phyloP scores from a whole-genome alignment of 2,797 vertebrate genomes.

The Tangara arthus region DNA sequence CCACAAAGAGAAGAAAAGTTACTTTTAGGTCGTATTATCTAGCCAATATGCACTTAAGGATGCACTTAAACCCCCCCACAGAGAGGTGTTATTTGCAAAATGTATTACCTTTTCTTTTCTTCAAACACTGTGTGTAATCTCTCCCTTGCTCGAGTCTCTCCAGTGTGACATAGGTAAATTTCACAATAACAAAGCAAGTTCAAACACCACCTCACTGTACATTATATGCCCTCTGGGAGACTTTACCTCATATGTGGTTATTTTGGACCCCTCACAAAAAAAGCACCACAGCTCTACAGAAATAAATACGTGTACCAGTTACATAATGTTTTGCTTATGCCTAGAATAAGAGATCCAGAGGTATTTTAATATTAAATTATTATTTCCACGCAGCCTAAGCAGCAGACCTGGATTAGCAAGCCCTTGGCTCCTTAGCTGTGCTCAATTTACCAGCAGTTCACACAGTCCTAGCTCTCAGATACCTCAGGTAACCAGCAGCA shows the following conservation, averaged over 20 bases:
- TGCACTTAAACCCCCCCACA: conserved; percentile 56
- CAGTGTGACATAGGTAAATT: conserved; percentile 61
- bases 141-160: conserved; percentile 43
- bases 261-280: conserved; percentile 17
- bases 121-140: conserved; percentile 61
- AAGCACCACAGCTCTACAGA: neutral
- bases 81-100: conserved; percentile 70
- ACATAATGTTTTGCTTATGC: neutral
- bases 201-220: conserved; percentile 19
- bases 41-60: conserved; percentile 37
- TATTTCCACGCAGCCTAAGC: neutral
- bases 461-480: neutral
- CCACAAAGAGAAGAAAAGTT: conserved; percentile 40
- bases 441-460: neutral
- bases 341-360: neutral
- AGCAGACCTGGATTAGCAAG: neutral
- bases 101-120: conserved; percentile 64
- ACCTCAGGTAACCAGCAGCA: accelerated
- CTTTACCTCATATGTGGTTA: neutral
- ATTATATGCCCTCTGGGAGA: neutral
- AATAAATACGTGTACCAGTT: neutral
- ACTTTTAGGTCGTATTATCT: conserved; percentile 27
- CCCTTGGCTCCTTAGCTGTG: neutral
- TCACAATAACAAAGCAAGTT: conserved; percentile 49
- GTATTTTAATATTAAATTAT: neutral